Evolutionary conservation across 2,888 invertebrate genomes (phyloP), one percentile per base, ranked within the genome.

Genomic region (Electrophaes corylata): DNA sequence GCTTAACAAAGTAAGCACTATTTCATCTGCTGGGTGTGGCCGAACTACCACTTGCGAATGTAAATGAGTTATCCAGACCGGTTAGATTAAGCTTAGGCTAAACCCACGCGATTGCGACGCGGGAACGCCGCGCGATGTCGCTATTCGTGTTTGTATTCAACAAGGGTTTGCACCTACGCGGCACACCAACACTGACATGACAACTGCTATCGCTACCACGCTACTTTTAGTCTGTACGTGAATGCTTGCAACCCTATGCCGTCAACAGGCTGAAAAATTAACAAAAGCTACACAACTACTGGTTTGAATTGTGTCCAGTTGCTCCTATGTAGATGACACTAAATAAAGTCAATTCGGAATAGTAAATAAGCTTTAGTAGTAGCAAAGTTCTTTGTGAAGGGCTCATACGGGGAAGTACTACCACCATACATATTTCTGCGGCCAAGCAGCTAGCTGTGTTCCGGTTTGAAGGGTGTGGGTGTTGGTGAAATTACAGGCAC

Each of bases 11-110:
- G 55, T 44, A 48, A 39, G 45, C 53, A 50, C 31, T 55, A 59
- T 59, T 50, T 55, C 55, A 51, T 60, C 33, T 53, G 19, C n/a
- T 33, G 51, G 55, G 60, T 48, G 60, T 51, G 60, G 47, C 39
- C n/a, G 16, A 44, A 46, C 49, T 45, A 31, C 29, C 54, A 46
- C 41, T 47, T 31, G 46, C 16, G 35, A 45, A 58, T 55, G 61
- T 44, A 62, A 62, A 62, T 58, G 57, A 57, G 58, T 44, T 48
- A 52, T 35, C 50, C 43, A 40, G 43, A 55, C 55, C 48, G 54
- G 59, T 59, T 50, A 18, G 45, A 57, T 50, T 45, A 56, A 45
- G 43, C 29, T 40, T 4, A 8, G 18, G 40, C 16, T n/a, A 49
- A 19, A 31, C 49, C 49, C 31, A 49, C 49, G 40, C 49, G 39